These are phyloP conservation scores for Drosophila maculinotata DNA, from an alignment of 2,888 invertebrate species.

Conservation along the genomic window DNA sequence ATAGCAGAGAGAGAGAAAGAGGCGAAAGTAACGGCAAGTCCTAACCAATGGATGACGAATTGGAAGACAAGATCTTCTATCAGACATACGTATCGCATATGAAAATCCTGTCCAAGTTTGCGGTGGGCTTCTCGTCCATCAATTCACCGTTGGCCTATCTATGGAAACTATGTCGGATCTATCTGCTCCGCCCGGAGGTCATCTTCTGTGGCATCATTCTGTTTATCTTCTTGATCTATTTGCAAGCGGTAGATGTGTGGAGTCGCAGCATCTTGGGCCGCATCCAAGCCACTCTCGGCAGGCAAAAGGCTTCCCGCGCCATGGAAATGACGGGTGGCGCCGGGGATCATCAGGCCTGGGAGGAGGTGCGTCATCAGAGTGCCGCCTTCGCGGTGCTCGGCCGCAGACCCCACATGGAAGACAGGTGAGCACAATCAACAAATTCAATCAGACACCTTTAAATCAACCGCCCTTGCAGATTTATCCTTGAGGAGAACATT, in stretches of 20 bases:
- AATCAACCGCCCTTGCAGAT: slow-evolving; percentile 82
- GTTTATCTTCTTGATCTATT: slow-evolving; percentile 91
- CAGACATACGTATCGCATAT: slow-evolving; percentile 94
- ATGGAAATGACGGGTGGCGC: slow-evolving; percentile 71
- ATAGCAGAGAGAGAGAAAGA: not conserved
- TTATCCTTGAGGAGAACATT: slow-evolving; percentile 94
- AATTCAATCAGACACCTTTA: not conserved
- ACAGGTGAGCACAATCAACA: slow-evolving; percentile 86
- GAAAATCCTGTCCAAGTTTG: slow-evolving; percentile 93
- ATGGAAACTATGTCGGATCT: slow-evolving; percentile 92
- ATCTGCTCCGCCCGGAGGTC: slow-evolving; percentile 92
- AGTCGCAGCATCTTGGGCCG: slow-evolving; percentile 89
- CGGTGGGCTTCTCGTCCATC: slow-evolving; percentile 90
- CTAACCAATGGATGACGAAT: slow-evolving; percentile 93
- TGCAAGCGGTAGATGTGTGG: slow-evolving; percentile 94
- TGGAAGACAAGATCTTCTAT: slow-evolving; percentile 94
- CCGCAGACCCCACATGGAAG: slow-evolving; percentile 96
- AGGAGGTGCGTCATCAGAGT: slow-evolving; percentile 90
- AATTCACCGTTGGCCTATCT: slow-evolving; percentile 91
- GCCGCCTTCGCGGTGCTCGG: slow-evolving; percentile 97
- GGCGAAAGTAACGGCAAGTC: slow-evolving; percentile 9
- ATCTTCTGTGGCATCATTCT: slow-evolving; percentile 90
- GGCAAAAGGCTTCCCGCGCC: slow-evolving; percentile 75
- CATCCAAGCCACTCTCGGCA: slow-evolving; percentile 83
- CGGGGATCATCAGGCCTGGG: slow-evolving; percentile 89